These are phyloP conservation scores for Balaenoptera acutorostrata DNA, from an alignment of 2,113 vertebrate genomes.

Conservation along the genomic window DNA sequence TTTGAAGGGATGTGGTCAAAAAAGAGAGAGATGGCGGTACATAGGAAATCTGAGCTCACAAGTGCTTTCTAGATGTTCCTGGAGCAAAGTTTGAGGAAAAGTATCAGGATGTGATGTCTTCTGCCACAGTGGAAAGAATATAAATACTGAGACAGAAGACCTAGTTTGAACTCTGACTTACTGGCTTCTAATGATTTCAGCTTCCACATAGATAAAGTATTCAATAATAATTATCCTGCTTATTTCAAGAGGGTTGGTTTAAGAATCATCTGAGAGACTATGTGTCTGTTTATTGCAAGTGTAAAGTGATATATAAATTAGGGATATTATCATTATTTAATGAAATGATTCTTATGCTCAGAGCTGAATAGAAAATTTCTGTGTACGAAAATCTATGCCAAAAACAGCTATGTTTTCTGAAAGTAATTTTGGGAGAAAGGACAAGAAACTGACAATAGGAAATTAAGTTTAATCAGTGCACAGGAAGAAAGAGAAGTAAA, in stretches of 20 bases:
- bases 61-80: conserved; percentile 54
- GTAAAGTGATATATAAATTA: conserved; percentile 40
- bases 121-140: conserved; percentile 9
- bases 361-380: conserved; percentile 19
- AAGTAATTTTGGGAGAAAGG: conserved; percentile 40
- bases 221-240: neutral
- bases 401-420: conserved; percentile 25
- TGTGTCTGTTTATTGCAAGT: neutral
- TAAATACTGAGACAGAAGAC: conserved; percentile 11
- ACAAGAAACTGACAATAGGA: conserved; percentile 19
- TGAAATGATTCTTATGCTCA: neutral
- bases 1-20: conserved; percentile 44
- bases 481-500: conserved; percentile 20
- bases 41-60: conserved; percentile 34
- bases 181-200: neutral
- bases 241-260: conserved; percentile 30
- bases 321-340: conserved; percentile 22
- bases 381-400: conserved; percentile 8
- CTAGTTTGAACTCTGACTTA: conserved; percentile 41
- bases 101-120: neutral
- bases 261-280: neutral
- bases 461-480: neutral
- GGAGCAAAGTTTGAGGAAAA: conserved; percentile 33
- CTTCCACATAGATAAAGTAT: conserved; percentile 12
- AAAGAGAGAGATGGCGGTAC: neutral